Base-by-base conservation (phyloP, 2,888 invertebrate species). In the Brachycybe producta region DNA sequence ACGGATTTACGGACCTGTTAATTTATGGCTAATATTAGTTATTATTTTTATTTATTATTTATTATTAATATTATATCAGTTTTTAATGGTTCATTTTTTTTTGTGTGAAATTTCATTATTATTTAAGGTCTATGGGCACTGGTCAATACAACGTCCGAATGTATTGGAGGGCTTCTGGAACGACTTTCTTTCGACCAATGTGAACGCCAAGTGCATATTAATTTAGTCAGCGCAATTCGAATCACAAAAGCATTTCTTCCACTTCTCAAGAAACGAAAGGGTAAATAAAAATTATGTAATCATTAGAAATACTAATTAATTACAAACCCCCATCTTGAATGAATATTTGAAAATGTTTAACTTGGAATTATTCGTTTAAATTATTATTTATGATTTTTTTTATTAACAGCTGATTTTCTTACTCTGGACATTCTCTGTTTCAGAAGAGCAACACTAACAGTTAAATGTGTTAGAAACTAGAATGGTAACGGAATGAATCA, bases 181-280 rank as follows among this genome's bases (percentile, higher is more conserved):
- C 28, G 42, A 11, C 19, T 49, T 15, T 32, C 49, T 1, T 49
- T 7, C 21, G 42, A 49, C 17, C 49, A 49, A 28, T 46, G 44
- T n/a, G 49, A 49, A 17, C 15, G 49, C 3, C 49, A 49, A 23
- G 27, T 49, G 8, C 42, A 49, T 24, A 26, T 49, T 11, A 49
- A 49, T 32, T 23, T 49, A 7, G 49, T 49, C 3, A 42, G 42
- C 17, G 49, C 39, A 15, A 49, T 49, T 19, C 24, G 49, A 41
- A 3, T 49, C 11, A 49, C 49, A 24, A 49, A 49, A 30, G 49
- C 49, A 3, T 49, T 49, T 21, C n/a, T 49, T 11, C 49, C 49
- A 5, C 13, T 43, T 13, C 49, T 49, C 42, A 49, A 49, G 32
- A 41, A 30, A 21, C 19, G 42, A 8, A 49, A 49, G 23, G 49